A percentile compares a stretch with the other conserved stretches of the same genome.
Conservation (phyloP, 2,113 vertebrate genomes). For the Alouatta palliata region DNA sequence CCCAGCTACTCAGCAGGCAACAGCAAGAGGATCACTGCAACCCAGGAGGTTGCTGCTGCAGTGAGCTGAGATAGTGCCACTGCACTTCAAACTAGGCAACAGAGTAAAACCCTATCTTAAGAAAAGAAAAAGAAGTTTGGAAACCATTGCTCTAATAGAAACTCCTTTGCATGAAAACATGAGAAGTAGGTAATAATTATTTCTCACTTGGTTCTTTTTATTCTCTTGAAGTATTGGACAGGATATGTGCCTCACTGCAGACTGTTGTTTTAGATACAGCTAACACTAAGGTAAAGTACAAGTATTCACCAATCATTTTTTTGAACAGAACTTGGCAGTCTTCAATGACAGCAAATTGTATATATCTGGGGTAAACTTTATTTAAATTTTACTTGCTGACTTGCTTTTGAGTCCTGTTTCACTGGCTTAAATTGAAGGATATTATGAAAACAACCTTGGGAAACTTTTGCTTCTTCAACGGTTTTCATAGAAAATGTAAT, state of each 20-base stretch:
- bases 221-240: neutral
- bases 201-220: neutral
- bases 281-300: neutral
- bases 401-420: neutral
- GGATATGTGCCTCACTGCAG: neutral
- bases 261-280: neutral
- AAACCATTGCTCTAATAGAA: neutral
- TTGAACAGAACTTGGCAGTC: neutral
- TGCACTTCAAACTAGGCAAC: too few relatives aligned
- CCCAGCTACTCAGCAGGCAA: too few relatives aligned
- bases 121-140: too few relatives aligned
- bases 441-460: slow-evolving; percentile 20
- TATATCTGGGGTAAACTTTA: neutral
- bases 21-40: too few relatives aligned
- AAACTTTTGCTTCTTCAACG: slow-evolving; percentile 24
- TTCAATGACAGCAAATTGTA: neutral
- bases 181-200: neutral
- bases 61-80: too few relatives aligned
- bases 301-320: neutral
- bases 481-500: slow-evolving; percentile 32
- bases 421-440: neutral
- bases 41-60: too few relatives aligned
- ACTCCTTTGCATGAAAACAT: neutral
- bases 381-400: slow-evolving; percentile 3
- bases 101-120: too few relatives aligned